Conservation (phyloP, 1,140 invertebrate genomes). For the Polypedilum vanderplanki region DNA sequence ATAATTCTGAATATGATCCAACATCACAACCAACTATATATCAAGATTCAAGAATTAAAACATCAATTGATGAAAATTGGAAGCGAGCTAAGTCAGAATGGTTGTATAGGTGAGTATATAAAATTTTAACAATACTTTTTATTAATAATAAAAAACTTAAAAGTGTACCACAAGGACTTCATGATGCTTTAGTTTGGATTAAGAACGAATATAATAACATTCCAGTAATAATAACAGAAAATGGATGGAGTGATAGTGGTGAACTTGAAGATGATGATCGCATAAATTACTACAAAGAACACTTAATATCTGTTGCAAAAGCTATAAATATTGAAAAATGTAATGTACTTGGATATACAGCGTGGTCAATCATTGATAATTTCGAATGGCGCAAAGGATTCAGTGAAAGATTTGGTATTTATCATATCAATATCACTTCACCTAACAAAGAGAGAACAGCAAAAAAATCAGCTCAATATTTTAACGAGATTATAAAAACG, state of each 20-base stretch:
- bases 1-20: constrained; percentile 33
- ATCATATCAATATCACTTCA: constrained; percentile 46
- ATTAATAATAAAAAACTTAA: too few species aligned
- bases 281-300: constrained; percentile 42
- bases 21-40: constrained; percentile 35
- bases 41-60: constrained; percentile 39
- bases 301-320: constrained; percentile 37
- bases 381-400: constrained; percentile 50
- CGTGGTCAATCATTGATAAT: constrained; percentile 55
- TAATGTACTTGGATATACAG: constrained; percentile 50
- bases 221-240: constrained; percentile 39
- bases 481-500: too few species aligned
- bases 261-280: constrained; percentile 48
- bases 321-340: constrained; percentile 37
- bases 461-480: not conserved
- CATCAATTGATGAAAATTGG: constrained; percentile 43
- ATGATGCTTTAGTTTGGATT: constrained; percentile 46
- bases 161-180: constrained; percentile 42
- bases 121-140: too few species aligned
- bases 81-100: constrained; percentile 44
- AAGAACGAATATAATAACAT: constrained; percentile 41
- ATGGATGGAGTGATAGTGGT: constrained; percentile 49
- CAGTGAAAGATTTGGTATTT: constrained; percentile 45
- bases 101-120: constrained; percentile 36
- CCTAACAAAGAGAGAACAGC: constrained; percentile 40